Evolutionary conservation across 2,888 invertebrate genomes (phyloP).

Genomic region (Scotopteryx bipunctaria): DNA sequence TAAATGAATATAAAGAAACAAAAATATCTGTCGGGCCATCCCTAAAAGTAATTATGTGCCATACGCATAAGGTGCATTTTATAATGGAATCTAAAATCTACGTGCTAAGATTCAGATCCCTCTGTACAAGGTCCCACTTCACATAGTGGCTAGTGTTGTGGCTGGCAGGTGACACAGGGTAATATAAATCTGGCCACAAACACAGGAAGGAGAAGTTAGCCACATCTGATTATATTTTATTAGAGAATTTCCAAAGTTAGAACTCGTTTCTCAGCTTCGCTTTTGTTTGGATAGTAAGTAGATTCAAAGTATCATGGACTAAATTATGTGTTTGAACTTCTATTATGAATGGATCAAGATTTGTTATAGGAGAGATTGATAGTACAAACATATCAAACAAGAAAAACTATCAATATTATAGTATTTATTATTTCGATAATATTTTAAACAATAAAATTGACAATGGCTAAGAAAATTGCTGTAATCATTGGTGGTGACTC

Average conservation of each 20-base stretch:
- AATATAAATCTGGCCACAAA: slow-evolving; percentile 64
- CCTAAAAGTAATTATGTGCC: slow-evolving; percentile 16
- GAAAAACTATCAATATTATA: no score
- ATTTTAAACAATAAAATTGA: background rate
- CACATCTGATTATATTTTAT: slow-evolving; percentile 18
- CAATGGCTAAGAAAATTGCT: background rate
- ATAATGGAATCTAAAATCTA: slow-evolving; percentile 5
- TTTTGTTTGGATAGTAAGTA: background rate
- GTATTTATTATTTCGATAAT: no score
- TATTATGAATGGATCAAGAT: no score
- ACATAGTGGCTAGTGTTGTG: slow-evolving; percentile 64
- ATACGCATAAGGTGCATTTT: background rate
- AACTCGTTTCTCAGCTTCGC: background rate
- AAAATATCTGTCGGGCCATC: slow-evolving; percentile 3
- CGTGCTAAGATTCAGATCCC: slow-evolving; percentile 49
- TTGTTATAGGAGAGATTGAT: no score
- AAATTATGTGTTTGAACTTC: no score
- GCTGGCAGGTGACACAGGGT: slow-evolving; percentile 73
- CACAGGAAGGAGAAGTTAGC: slow-evolving; percentile 17
- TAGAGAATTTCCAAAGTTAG: slow-evolving; percentile 1
- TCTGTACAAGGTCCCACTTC: slow-evolving; percentile 56
- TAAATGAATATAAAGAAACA: background rate
- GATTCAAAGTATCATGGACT: no score
- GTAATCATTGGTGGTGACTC: background rate
- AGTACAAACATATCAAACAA: no score